phyloP scores from a whole-genome alignment of 2,888 invertebrate species.

The Drosophila tripunctata region DNA sequence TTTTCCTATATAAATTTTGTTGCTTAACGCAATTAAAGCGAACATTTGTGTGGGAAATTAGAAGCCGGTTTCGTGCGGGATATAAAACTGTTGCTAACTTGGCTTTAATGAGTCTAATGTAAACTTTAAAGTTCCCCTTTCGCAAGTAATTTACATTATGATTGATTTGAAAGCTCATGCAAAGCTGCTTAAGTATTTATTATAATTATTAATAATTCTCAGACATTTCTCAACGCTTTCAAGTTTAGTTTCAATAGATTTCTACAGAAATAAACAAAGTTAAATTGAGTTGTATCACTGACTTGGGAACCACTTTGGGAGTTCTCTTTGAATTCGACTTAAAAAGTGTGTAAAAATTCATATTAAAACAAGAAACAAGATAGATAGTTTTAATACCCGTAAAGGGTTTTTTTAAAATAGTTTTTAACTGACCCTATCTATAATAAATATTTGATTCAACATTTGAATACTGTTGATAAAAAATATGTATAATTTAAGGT shows the following conservation, averaged over 20 bases:
- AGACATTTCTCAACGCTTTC: not conserved
- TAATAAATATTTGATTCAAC: no score
- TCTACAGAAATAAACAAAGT: conserved; percentile 3
- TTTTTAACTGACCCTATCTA: no score
- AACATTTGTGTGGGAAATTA: conserved; percentile 43
- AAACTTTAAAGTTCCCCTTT: not conserved
- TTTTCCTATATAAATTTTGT: conserved; percentile 10
- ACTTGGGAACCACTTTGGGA: not conserved
- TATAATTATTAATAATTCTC: not conserved
- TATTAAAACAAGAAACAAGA: conserved; percentile 2
- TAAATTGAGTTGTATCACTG: not conserved
- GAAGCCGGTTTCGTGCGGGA: conserved; percentile 36
- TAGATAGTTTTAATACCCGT: no score
- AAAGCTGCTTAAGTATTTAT: not conserved
- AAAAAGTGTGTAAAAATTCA: no score
- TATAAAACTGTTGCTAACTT: conserved; percentile 9
- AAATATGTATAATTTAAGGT: no score
- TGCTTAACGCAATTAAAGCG: conserved; percentile 30
- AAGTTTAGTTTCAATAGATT: not conserved
- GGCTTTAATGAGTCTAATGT: conserved; percentile 13
- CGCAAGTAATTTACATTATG: not conserved
- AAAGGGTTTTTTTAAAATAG: no score
- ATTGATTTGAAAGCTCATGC: not conserved
- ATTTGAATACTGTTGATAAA: no score
- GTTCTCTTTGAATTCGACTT: conserved; percentile 2